Base-by-base conservation (phyloP, 2,113 vertebrate species). In the Albula glossodonta region DNA sequence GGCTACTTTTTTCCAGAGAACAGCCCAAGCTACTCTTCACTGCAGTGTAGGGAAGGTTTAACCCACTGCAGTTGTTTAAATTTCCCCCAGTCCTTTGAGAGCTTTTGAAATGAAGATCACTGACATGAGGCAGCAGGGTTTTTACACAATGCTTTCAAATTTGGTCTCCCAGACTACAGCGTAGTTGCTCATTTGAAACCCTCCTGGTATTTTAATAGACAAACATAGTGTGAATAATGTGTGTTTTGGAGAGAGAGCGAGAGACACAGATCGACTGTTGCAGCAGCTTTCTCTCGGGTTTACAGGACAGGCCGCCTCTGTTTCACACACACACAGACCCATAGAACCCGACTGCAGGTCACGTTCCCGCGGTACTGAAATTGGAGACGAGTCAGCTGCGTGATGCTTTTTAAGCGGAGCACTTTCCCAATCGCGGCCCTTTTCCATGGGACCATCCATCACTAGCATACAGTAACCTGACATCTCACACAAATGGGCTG, bases 161-260 rank as follows among this genome's bases (percentile, higher is more conserved):
- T 74, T n/a, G n/a, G 70, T 74, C 22, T 74, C 70, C 70, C 22
- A 74, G 70, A 74, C 70, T 25, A 74, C 70, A 74, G 70, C 70
- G 70, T 7, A 19, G 70, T 22, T 22, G 9, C 70, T 74, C 70
- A 31, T 74, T 31, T 74, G 70, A 74, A 74, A 19, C 70, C 70
- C 70, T n/a, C 66, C n/a, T 13, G n/a, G 70, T n/a, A 22, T 74
- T 74, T 74, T 74, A 74, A 74, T 74, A 74, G 31, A 74, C 70
- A 74, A 74, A n/a, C n/a, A 8, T n/a, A 25, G 70, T 74, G 70
- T 74, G 70, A 74, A 31, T 74, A 74, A 74, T 22, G 9, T 74
- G 17, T 31, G 31, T 31, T 25, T 5, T 74, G n/a, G 70, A 22
- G 60, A 8, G 70, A 25, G n/a, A 9, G 70, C 1, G 70, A 74